Conservation (phyloP, 35 echinoderm and acorn worm species). For the Apostichopus japonicus region DNA sequence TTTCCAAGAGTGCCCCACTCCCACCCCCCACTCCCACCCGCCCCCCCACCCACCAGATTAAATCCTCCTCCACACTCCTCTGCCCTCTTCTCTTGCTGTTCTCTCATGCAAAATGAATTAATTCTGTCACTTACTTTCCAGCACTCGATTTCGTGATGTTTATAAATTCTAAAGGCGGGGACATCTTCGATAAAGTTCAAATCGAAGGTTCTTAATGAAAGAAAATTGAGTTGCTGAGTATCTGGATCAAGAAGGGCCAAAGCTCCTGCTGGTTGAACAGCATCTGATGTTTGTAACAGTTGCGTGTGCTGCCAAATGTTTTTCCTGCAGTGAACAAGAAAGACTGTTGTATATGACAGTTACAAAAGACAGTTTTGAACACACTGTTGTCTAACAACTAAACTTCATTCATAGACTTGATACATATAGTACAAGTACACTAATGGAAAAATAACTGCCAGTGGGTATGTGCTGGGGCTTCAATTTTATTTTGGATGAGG, state of each 20-base stretch:
- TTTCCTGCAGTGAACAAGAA: not conserved
- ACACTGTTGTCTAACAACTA: too few species aligned
- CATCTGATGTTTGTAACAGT: not conserved
- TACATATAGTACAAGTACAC: too few species aligned
- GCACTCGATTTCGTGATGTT: not conserved
- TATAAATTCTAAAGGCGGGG: slow-evolving; percentile 12
- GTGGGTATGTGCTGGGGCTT: too few species aligned
- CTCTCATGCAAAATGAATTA: not conserved
- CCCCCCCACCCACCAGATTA: not conserved
- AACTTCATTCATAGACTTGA: too few species aligned
- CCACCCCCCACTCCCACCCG: not conserved
- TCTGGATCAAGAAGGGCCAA: not conserved
- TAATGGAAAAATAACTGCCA: too few species aligned
- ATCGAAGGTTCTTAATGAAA: not conserved
- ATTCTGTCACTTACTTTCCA: slow-evolving; percentile 20
- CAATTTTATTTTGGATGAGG: too few species aligned
- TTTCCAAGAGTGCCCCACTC: too few species aligned
- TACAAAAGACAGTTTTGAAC: too few species aligned
- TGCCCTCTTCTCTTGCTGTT: too few species aligned
- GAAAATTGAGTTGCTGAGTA: not conserved
- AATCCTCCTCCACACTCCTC: too few species aligned
- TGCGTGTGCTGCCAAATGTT: slow-evolving; percentile 16
- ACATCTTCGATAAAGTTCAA: not conserved
- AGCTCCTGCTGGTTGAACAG: not conserved
- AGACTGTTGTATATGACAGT: not conserved